These are phyloP conservation scores for Hemiscyllium ocellatum DNA, from an alignment of 2,113 vertebrate genomes.

Conservation along the genomic window DNA sequence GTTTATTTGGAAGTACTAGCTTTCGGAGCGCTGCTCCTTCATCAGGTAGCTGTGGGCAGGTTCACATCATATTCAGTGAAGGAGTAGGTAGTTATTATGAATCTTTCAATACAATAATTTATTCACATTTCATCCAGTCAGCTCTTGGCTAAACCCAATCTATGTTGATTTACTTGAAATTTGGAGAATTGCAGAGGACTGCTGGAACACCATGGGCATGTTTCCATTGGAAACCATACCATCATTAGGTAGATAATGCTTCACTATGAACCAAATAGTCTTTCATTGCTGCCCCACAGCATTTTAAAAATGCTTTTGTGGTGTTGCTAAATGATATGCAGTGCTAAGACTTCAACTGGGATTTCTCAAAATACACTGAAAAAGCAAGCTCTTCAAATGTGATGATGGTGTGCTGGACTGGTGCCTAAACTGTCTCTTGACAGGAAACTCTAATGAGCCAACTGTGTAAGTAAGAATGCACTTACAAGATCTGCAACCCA, in stretches of 20 bases:
- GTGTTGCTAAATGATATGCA: not conserved
- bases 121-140: not conserved
- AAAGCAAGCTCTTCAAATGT: conserved; percentile 14
- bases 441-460: conserved; percentile 29
- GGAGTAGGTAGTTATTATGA: not conserved
- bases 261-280: not conserved
- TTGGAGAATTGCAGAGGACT: not conserved
- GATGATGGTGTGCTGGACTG: conserved; percentile 23
- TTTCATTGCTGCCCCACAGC: not conserved
- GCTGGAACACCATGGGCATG: not conserved
- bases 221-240: not conserved
- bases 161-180: not conserved
- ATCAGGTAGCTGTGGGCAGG: too few relatives aligned
- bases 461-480: conserved; percentile 32
- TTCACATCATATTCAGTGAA: not conserved
- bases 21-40: too few relatives aligned
- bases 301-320: not conserved
- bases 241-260: not conserved
- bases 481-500: conserved; percentile 5
- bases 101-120: not conserved
- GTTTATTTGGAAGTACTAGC: too few relatives aligned
- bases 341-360: conserved; percentile 16
- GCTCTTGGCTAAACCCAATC: not conserved
- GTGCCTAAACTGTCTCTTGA: conserved; percentile 23
- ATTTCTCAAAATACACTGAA: conserved; percentile 11